Percentiles rank a stretch among this genome's conserved stretches.
Conservation (phyloP, 35 echinoderm and acorn worm species). For the Strongylocentrotus purpuratus region DNA sequence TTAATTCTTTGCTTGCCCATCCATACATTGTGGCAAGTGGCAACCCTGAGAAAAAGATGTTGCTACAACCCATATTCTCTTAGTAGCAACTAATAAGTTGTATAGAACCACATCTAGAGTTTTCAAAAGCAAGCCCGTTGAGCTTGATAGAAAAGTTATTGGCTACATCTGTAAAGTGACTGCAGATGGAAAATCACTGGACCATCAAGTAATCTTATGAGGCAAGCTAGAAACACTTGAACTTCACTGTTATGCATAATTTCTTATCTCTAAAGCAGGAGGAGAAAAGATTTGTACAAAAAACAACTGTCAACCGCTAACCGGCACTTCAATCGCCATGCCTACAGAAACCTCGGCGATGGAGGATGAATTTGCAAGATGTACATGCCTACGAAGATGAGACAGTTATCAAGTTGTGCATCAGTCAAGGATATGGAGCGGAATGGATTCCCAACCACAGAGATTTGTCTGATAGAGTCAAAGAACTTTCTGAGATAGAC, state of each 20-base stretch:
- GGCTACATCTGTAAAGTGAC: background rate
- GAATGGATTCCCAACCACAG: background rate
- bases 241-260: background rate
- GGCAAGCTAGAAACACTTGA: background rate
- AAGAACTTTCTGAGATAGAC: background rate
- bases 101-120: background rate
- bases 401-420: background rate
- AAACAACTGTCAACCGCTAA: background rate
- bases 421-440: background rate
- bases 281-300: background rate
- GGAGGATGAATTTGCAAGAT: background rate
- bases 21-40: too few relatives aligned
- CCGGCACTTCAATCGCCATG: background rate
- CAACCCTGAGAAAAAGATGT: too few relatives aligned
- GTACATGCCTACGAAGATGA: background rate
- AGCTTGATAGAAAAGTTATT: background rate
- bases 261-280: background rate
- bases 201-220: background rate
- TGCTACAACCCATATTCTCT: background rate
- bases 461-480: background rate
- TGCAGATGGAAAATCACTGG: background rate
- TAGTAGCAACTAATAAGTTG: too few relatives aligned
- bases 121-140: background rate
- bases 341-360: background rate
- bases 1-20: too few relatives aligned